Evolutionary conservation across 2,888 invertebrate genomes (phyloP).

Genomic region (Eupeodes luniger): DNA sequence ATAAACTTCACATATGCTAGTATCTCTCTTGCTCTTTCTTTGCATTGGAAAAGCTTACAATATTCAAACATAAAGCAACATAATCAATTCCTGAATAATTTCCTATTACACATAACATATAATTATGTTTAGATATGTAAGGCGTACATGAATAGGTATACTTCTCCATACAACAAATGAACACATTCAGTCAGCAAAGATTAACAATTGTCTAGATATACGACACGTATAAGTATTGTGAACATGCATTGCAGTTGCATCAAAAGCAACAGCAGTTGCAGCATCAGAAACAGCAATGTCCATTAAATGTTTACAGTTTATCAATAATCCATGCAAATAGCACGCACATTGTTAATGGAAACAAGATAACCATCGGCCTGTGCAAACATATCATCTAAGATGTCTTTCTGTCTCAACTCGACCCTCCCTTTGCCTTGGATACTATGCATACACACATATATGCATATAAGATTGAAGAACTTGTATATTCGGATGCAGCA

Average conservation of each 20-base stretch:
- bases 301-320: conserved; percentile 56
- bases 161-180: conserved; percentile 1
- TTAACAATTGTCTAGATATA: background rate
- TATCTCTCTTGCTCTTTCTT: background rate
- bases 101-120: background rate
- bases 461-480: background rate
- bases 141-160: too few relatives aligned
- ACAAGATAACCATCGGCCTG: conserved; percentile 60
- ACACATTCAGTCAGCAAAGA: background rate
- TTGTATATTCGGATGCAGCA: conserved; percentile 9
- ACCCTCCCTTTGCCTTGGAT: background rate
- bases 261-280: conserved; percentile 11
- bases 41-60: conserved; percentile 2
- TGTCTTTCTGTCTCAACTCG: background rate
- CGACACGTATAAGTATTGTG: background rate
- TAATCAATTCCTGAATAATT: conserved; percentile 35
- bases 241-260: conserved; percentile 37
- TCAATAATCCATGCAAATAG: conserved; percentile 62
- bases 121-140: too few relatives aligned
- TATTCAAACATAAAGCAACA: background rate
- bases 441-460: background rate
- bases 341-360: conserved; percentile 55
- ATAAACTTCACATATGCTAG: background rate
- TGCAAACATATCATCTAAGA: conserved; percentile 57
- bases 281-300: conserved; percentile 15